Conservation (phyloP, 2,113 vertebrate genomes). For the Scatophagus argus region DNA sequence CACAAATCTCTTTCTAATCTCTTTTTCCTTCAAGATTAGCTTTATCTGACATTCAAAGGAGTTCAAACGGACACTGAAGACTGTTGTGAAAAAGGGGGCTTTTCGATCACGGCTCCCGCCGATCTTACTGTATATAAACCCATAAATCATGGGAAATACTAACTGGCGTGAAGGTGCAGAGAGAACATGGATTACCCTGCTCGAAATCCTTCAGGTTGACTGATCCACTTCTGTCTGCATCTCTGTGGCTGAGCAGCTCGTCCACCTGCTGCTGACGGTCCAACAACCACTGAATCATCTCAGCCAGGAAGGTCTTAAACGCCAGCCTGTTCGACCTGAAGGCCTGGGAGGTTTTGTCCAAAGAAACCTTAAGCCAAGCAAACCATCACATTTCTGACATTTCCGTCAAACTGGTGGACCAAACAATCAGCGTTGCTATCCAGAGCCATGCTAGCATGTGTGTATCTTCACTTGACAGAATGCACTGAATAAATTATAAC, state of each 20-base stretch:
- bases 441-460: no score
- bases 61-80: constrained; percentile 2
- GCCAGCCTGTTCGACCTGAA: background rate
- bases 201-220: constrained; percentile 48
- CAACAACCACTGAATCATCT: constrained; percentile 43
- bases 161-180: background rate
- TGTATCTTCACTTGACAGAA: no score
- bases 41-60: constrained; percentile 17
- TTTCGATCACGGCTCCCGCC: background rate
- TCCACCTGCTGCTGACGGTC: constrained; percentile 26
- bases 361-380: background rate
- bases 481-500: no score
- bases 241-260: constrained; percentile 22
- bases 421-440: no score
- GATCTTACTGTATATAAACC: background rate
- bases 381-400: no score
- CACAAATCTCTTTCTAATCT: constrained; percentile 26
- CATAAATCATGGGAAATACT: background rate
- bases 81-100: background rate
- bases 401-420: no score
- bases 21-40: constrained; percentile 12
- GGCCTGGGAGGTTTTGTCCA: background rate
- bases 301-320: background rate
- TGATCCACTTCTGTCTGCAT: constrained; percentile 32
- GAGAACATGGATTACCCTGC: constrained; percentile 45